Base-by-base conservation (phyloP, 2,797 vertebrate genomes). In the Poeciliopsis presidionis region DNA sequence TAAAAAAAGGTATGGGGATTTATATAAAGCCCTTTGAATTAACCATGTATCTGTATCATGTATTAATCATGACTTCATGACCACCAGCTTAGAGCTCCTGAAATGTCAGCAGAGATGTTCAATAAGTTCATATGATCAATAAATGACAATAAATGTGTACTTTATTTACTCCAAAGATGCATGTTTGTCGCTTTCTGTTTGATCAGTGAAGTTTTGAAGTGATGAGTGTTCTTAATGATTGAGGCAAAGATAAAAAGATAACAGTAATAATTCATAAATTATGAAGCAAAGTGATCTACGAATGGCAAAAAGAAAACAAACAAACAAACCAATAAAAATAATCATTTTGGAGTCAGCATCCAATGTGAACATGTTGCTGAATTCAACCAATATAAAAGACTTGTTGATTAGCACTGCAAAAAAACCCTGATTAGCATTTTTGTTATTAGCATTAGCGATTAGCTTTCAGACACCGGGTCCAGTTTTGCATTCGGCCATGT, bases 1-100 rank as follows among this genome's bases (percentile, higher is more conserved):
- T 81, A n/a, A 77, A 41, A 41, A 39, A 53, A 85, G 73, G 75
- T 74, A 43, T 85, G 75, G 41, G 46, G 70, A 78, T 80, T 76
- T 9, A 9, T 20, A 53, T 57, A 45, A 74, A 53, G 70, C 11
- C 2, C 5, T 76, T 4, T 25, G 47, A 75, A 79, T 75, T 39
- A 7, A 63, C 41, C 22, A 36, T 20, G 20, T 46, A 0, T 25
- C 51, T 53, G 51, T 53, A 25, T 53, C 7, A 53, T 53, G 51
- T 53, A 53, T 53, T 25, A 53, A 53, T 53, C 20, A 53, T 53
- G 28, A 63, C 67, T 20, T 65, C 36, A 46, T 49, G 43, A 49
- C 63, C 25, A 7, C 5, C 18, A 30, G 47, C 30, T 75, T 20
- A 4, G 25, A 13, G 41, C 72, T 67, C 22, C 13, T 36, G 36